Conservation (phyloP, 2,888 invertebrate genomes). For the Ceriagrion tenellum region DNA sequence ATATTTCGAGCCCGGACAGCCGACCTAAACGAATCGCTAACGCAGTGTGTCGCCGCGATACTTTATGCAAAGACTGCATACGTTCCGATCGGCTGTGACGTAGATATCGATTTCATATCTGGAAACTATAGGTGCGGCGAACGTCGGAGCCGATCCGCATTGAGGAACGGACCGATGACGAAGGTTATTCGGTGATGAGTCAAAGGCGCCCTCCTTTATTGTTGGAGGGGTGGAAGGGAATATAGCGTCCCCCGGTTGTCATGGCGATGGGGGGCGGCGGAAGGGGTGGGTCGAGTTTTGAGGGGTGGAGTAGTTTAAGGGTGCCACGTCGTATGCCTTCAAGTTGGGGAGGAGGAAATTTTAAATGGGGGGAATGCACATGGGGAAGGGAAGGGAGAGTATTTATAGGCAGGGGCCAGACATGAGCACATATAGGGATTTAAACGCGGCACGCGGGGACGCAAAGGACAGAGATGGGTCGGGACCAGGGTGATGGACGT, state of each 20-base stretch:
- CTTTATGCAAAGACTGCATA: too few species aligned
- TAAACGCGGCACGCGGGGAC: background rate
- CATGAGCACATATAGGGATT: background rate
- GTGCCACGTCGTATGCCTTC: background rate
- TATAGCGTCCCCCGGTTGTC: background rate
- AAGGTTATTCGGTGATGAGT: background rate
- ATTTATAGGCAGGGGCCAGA: background rate
- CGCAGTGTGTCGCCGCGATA: too few species aligned
- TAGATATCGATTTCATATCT: too few species aligned
- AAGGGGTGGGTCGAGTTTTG: background rate
- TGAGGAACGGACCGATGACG: background rate
- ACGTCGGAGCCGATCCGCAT: too few species aligned
- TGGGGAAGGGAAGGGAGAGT: background rate
- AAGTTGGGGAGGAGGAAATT: background rate
- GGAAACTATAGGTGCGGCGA: too few species aligned
- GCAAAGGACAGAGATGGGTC: background rate
- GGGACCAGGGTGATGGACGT: slow-evolving; percentile 59
- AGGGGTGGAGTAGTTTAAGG: background rate
- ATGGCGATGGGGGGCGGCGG: background rate
- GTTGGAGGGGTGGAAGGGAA: too few species aligned
- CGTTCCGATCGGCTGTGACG: too few species aligned
- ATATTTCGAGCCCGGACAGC: too few species aligned
- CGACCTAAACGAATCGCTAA: too few species aligned
- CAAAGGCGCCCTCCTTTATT: background rate
- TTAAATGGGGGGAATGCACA: background rate